Evolutionary conservation across 2,113 vertebrate species (phyloP), one percentile per base, ranked within the genome.

Genomic region (Phylloscopus trochiloides): DNA sequence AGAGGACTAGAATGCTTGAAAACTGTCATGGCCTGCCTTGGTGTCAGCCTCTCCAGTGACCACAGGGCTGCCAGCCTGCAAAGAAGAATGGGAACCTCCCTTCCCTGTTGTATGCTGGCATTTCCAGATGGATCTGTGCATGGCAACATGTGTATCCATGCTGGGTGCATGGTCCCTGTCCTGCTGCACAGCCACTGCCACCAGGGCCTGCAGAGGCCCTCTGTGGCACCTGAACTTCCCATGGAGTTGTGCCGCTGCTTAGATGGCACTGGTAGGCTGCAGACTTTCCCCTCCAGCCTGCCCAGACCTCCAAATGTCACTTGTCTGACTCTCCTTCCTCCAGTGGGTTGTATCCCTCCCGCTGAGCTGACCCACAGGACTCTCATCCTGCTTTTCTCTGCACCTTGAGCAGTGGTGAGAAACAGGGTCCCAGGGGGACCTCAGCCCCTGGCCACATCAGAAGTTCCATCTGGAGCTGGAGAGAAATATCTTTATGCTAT

Each of bases 241-340:
- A 6, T 0, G 0, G 81, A 63, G 34, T 58, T 59, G 26, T 1
- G 1, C 11, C 15, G 17, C 25, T 43, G 14, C 29, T 26, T 20
- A 65, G 73, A 18, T 36, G n/a, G 24, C 12, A 19, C 42, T 82
- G 36, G 51, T 48, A 38, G 51, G 66, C 57, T 79, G 34, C 36
- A 84, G 24, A 75, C 24, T 26, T 68, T 65, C 65, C 18, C 14
- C 18, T 68, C 28, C 40, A 87, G 45, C n/a, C 51, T 67, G 22
- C 11, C 8, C 74, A 90, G 55, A 28, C 8, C 36, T 54, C 51
- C 12, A 61, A 17, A 62, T 14, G 9, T 25, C 43, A 54, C 19
- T 38, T 36, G 17, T 32, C 48, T 66, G 61, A 42, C 40, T 20
- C 19, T 58, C 28, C 31, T 67, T 74, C 29, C 32, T 88, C 32